phyloP scores from a whole-genome alignment of 1,140 invertebrate species.

The Telenomus remus region DNA sequence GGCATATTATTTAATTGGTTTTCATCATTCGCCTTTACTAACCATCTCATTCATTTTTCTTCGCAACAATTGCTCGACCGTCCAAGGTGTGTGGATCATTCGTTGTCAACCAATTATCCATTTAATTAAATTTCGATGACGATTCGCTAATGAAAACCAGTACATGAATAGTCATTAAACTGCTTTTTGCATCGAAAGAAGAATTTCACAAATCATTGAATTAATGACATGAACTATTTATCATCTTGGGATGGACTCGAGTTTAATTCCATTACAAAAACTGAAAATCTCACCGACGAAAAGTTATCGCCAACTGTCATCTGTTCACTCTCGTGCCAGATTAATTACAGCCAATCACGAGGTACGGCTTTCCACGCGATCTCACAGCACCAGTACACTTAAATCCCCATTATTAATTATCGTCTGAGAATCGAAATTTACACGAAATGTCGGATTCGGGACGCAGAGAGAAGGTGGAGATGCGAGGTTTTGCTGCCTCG shows the following conservation, averaged over 20 bases:
- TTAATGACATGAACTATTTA: no score
- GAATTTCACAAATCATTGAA: neutral
- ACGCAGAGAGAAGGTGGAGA: constrained; percentile 13
- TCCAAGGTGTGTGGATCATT: no score
- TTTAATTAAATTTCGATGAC: neutral
- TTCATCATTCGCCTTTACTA: neutral
- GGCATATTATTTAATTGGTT: neutral
- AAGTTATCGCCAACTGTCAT: neutral
- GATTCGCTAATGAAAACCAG: constrained; percentile 9
- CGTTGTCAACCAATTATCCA: no score
- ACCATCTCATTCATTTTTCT: neutral
- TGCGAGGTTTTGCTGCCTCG: constrained; percentile 25
- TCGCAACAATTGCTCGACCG: no score
- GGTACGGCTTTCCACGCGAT: constrained; percentile 1
- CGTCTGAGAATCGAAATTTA: constrained; percentile 29
- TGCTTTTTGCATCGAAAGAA: neutral
- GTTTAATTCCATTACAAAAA: no score
- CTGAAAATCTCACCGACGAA: no score
- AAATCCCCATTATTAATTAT: constrained; percentile 49
- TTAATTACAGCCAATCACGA: constrained; percentile 23
- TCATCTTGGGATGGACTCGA: no score
- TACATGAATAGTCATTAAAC: constrained; percentile 15
- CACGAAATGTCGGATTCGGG: constrained; percentile 41
- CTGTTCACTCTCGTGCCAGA: neutral
- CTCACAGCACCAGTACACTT: constrained; percentile 18